These are phyloP conservation scores for Troides helena DNA, from an alignment of 2,888 invertebrate genomes.

Conservation along the genomic window DNA sequence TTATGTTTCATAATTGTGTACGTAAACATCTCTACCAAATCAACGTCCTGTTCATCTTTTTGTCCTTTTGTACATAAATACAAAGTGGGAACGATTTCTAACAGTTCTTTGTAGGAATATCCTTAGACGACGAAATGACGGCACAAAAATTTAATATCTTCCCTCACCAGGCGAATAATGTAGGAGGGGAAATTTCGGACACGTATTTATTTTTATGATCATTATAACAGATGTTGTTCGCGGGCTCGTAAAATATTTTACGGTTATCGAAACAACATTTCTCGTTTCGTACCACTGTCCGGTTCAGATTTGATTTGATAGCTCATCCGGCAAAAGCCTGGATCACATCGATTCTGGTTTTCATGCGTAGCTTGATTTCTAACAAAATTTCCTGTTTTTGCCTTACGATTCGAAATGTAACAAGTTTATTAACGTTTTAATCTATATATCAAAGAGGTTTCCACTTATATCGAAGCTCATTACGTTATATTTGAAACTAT, in stretches of 20 bases:
- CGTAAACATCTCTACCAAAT: too few species aligned
- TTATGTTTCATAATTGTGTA: too few species aligned
- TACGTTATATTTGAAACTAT: too few species aligned
- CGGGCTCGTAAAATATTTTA: slow-evolving; percentile 12
- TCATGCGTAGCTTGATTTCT: background rate
- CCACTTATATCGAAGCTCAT: too few species aligned
- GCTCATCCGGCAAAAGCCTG: background rate
- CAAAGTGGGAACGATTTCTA: too few species aligned
- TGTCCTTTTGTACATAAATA: too few species aligned
- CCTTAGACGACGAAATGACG: background rate
- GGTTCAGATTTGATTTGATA: slow-evolving; percentile 6
- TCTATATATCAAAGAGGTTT: too few species aligned
- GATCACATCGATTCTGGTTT: background rate
- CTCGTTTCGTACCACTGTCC: background rate
- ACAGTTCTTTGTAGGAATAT: background rate
- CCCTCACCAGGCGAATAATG: slow-evolving; percentile 1
- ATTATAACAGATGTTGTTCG: slow-evolving; percentile 16
- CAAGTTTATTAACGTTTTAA: too few species aligned
- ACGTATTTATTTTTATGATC: slow-evolving; percentile 9
- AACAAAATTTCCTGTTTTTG: background rate
- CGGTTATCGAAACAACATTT: slow-evolving; percentile 12
- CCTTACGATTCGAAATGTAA: too few species aligned
- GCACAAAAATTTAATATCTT: background rate
- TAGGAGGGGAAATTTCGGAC: slow-evolving; percentile 1
- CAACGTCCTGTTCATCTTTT: too few species aligned